These are phyloP conservation scores for Zalophus californianus DNA, from an alignment of 2,797 vertebrate genomes.

Conservation along the genomic window DNA sequence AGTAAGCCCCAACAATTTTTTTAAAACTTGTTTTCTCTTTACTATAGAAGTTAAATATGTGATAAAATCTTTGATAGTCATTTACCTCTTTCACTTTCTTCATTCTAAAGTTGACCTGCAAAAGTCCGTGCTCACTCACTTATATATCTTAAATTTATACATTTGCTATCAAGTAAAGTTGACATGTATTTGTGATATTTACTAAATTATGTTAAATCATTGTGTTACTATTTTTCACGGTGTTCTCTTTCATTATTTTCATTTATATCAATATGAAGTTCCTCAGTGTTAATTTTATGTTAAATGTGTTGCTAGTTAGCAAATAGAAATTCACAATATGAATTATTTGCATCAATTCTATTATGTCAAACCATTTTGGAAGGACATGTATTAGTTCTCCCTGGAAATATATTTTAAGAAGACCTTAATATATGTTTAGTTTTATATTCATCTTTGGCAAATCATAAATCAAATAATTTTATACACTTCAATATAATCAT, in stretches of 20 bases:
- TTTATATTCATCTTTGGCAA: conserved; percentile 59
- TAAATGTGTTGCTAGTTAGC: not conserved
- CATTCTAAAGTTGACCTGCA: not conserved
- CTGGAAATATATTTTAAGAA: conserved; percentile 55
- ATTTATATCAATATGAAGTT: not conserved
- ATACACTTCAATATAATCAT: conserved; percentile 37
- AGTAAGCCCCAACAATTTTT: not conserved
- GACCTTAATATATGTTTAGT: conserved; percentile 6
- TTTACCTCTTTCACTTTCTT: not conserved
- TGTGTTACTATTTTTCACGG: not conserved
- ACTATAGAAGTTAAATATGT: not conserved
- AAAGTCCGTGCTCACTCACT: not conserved
- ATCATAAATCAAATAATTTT: conserved; percentile 59
- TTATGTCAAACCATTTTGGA: not conserved
- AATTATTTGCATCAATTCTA: not conserved
- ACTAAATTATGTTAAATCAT: not conserved
- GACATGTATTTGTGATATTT: not conserved
- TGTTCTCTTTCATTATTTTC: not conserved
- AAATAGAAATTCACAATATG: not conserved
- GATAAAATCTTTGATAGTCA: not conserved
- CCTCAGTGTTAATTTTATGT: not conserved
- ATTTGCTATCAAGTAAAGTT: not conserved
- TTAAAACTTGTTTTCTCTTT: not conserved
- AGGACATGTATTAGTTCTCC: not conserved
- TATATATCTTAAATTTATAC: not conserved